Evolutionary conservation across 2,797 vertebrate species (phyloP).

Genomic region (Mus minutoides): DNA sequence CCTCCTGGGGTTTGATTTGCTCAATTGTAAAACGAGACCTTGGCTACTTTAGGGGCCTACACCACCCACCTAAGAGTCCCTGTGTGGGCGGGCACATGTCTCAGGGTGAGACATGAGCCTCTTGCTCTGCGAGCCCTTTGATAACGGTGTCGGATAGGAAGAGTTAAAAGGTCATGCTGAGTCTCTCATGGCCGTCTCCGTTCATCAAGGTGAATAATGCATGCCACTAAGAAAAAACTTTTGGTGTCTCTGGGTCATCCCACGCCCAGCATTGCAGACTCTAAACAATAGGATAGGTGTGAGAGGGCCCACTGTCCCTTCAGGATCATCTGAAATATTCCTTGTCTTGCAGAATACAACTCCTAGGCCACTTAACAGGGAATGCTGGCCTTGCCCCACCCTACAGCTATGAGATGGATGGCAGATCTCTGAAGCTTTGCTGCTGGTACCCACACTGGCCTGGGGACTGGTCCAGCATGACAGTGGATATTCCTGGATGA

Average conservation of each 20-base stretch:
- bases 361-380: slow-evolving; percentile 65
- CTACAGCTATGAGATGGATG: neutral
- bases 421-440: neutral
- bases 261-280: fast-evolving
- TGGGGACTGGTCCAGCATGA: neutral
- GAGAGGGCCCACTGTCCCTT: neutral
- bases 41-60: fast-evolving
- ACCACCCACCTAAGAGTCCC: neutral
- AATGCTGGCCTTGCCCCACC: slow-evolving; percentile 10
- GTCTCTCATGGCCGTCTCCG: neutral
- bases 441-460: neutral
- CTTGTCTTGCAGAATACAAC: slow-evolving; percentile 82
- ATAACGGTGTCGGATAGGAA: fast-evolving
- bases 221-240: neutral
- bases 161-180: fast-evolving
- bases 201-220: neutral
- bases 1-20: neutral
- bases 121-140: neutral
- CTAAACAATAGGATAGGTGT: neutral
- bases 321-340: neutral
- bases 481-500: neutral
- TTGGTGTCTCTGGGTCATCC: neutral
- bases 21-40: neutral
- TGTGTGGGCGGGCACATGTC: too few species aligned
- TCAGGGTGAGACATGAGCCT: neutral